Evolutionary conservation across 2,797 vertebrate genomes (phyloP), one percentile per base, ranked within the genome.

Genomic region (Valencia hispanica): DNA sequence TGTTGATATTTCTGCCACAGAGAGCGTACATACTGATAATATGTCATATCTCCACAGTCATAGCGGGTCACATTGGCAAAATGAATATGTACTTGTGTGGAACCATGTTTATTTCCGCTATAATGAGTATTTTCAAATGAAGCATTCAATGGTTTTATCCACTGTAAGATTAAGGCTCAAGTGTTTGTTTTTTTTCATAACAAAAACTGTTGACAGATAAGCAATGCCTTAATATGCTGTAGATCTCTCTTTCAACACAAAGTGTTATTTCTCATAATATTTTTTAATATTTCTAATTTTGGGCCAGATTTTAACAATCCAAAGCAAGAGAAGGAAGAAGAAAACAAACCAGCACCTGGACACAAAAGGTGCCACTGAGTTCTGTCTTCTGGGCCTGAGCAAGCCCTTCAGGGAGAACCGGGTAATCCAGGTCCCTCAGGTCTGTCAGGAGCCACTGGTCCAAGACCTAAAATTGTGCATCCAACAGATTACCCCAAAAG

Each of bases 361-460:
- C 85, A 74, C 97, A 97, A 86, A 96, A 97, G 84, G 90, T 96
- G 47, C 97, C 97, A 43, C 85, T 96, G 39, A 99, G 86, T 84
- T 97, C 94, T 47, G 95, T 96, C 92, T 97, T 98, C 68, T 95
- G 93, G 47, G 90, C 87, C 86, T 94, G 92, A 77, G 94, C 90
- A 65, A 98, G 91, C 11, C 94, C 91, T 57, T 89, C 91, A n/a
- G 98, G 98, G 39, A 99, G 95, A 89, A 98, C 53, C 3, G 96
- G 94, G 79, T 96, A 81, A 76, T 96, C 96, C 85, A 99, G 93
- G 90, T 98, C 97, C 88, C 96, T 95, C 55, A 99, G 94, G 90
- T 99, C 97, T 0, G 97, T 97, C 88, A 97, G 92, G 76, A 99
- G 95, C 98, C 98, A 99, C 75, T 99, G 98, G 79, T 99, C 97